These are phyloP conservation scores for Pilophorus perplexus DNA, from an alignment of 2,888 invertebrate genomes.

Conservation along the genomic window DNA sequence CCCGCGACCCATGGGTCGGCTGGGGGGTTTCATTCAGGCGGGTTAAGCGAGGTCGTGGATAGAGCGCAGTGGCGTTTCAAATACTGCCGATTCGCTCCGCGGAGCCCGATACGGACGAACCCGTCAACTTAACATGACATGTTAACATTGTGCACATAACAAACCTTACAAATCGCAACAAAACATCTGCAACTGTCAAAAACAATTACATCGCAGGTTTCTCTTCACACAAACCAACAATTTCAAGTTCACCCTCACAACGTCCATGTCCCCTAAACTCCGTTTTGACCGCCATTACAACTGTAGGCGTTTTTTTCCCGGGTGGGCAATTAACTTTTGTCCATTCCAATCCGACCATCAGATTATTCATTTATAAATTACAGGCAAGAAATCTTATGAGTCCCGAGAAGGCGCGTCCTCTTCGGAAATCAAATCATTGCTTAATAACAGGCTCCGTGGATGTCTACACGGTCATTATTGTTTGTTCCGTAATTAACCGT, in stretches of 20 bases:
- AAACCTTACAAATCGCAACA: too few relatives aligned
- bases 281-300: too few relatives aligned
- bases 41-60: slow-evolving; percentile 4
- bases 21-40: not conserved
- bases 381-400: slow-evolving; percentile 16
- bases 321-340: slow-evolving; percentile 25
- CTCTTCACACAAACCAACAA: too few relatives aligned
- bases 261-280: too few relatives aligned
- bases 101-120: too few relatives aligned
- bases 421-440: slow-evolving; percentile 12
- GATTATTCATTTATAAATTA: slow-evolving; percentile 38
- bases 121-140: too few relatives aligned
- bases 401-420: not conserved
- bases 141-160: too few relatives aligned
- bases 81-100: too few relatives aligned
- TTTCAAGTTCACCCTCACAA: too few relatives aligned
- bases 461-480: slow-evolving; percentile 38
- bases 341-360: not conserved
- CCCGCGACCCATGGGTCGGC: not conserved
- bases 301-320: too few relatives aligned
- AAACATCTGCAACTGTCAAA: too few relatives aligned
- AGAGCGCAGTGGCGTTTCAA: not conserved
- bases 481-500: slow-evolving; percentile 34
- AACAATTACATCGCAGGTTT: too few relatives aligned
- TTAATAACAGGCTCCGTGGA: slow-evolving; percentile 35